Evolutionary conservation across 2,888 invertebrate genomes (phyloP).

Genomic region (Microplitis deprimator): DNA sequence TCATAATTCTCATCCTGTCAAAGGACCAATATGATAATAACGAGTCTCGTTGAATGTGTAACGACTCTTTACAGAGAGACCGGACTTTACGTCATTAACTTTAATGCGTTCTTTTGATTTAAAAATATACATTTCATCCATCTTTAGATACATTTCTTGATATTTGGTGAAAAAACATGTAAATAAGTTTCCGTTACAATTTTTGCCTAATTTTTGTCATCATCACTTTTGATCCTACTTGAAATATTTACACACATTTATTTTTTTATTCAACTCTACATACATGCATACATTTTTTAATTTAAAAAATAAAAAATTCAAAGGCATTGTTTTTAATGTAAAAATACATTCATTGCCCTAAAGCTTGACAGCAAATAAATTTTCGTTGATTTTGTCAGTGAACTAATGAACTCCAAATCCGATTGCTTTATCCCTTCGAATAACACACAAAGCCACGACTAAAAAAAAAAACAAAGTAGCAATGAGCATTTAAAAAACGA

Average conservation of each 20-base stretch:
- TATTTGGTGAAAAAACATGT: not conserved
- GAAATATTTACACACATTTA: not conserved
- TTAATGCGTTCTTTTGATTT: not conserved
- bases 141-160: not conserved
- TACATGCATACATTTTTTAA: not conserved
- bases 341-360: not conserved
- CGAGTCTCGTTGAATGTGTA: slow-evolving; percentile 68
- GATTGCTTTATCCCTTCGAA: not conserved
- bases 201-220: not conserved
- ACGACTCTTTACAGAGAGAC: slow-evolving; percentile 51
- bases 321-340: not conserved
- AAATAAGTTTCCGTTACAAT: not conserved
- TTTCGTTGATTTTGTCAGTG: not conserved
- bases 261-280: not conserved
- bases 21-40: slow-evolving; percentile 69
- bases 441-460: not conserved
- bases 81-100: slow-evolving; percentile 1
- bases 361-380: not conserved
- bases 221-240: not conserved
- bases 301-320: not conserved
- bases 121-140: not conserved
- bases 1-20: slow-evolving; percentile 56
- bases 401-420: not conserved
- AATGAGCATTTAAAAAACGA: not conserved
- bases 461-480: not conserved